Base-by-base conservation (phyloP, 1,140 invertebrate genomes). In the Micrasema minimum region DNA sequence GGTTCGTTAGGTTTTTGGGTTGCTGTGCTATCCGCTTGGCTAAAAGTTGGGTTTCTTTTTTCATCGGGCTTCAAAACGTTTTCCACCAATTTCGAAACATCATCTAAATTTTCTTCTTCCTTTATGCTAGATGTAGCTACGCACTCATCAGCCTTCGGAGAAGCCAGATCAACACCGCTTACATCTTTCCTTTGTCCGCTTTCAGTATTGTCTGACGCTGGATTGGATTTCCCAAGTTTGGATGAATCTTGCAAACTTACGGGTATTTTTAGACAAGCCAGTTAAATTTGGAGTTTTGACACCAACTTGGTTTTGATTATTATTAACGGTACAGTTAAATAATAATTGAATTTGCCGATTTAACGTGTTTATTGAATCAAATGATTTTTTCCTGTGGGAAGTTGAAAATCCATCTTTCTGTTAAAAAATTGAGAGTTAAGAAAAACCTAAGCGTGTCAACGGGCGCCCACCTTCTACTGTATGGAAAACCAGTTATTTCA, bases 331-430 rank as follows among this genome's bases (percentile, higher is more conserved):
- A 1, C 53, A 64, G 57, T 65, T 64, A 20, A 71, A 22, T 11
- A 74, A 57, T 12, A 57, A 51, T 23, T 68, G 67, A 38, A 74
- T 69, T 57, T 74, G 72, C 14, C 71, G 53, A 14, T 74, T 66
- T 23, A 74, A 23, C 2, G 35, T 16, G 68, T 74, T 68, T 22
- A 59, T 68, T 35, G 35, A 41, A 16, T 71, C 59, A 2, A 74
- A 48, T 12, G 67, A 45, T 61, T 74, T 70, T 22, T 59, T 66
- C 35, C 66, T 45, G 7, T 61, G 53, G 11, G 41, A 50, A 51
- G 51, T 35, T 12, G 66, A 59, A 37, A 74, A 37, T 2, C 20
- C 14, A 20, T 74, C 72, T 67, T 57, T 74, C 72, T 74, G 45
- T 69, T 55, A 62, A 23, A 6, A 66, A 31, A 18, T 20, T 41